A percentile compares a stretch with the other conserved stretches of the same genome.
These are phyloP conservation scores for Rhopilema esculentum DNA, from an alignment of 30 jellyfish, hydroid and myxozoan species.

Conservation along the genomic window DNA sequence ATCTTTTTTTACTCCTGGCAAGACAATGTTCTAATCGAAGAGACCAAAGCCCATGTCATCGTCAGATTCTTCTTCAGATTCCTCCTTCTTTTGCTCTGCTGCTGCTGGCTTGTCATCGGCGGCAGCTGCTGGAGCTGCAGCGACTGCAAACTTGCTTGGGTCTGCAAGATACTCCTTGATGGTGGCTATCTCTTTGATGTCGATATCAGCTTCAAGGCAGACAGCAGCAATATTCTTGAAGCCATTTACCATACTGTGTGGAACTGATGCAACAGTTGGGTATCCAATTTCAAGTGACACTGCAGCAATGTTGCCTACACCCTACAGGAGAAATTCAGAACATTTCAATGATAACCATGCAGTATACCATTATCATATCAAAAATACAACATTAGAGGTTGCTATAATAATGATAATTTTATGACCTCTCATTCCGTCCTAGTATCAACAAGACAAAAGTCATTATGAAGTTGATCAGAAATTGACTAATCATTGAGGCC, in stretches of 20 bases:
- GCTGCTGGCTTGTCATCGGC: conserved; percentile 60
- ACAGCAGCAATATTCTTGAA: conserved; percentile 97
- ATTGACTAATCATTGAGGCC: conserved; percentile 44
- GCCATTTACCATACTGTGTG: conserved; percentile 92
- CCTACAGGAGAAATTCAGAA: conserved; percentile 51
- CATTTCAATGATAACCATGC: too few species aligned
- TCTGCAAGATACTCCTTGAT: conserved; percentile 91
- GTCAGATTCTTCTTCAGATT: conserved; percentile 80
- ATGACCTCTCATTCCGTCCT: conserved; percentile 73
- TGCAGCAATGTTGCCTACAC: conserved; percentile 90
- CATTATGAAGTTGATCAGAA: conserved; percentile 40
- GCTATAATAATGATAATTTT: too few species aligned
- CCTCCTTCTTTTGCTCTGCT: conserved; percentile 76
- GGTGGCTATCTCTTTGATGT: conserved; percentile 79
- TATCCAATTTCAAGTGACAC: conserved; percentile 91
- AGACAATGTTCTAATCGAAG: conserved; percentile 67
- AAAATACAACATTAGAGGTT: too few species aligned
- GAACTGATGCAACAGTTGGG: conserved; percentile 99
- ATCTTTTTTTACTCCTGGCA: background rate
- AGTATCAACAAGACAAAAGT: conserved; percentile 57
- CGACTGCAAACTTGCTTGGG: conserved; percentile 96
- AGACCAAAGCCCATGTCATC: conserved; percentile 98
- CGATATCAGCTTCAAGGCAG: conserved; percentile 93
- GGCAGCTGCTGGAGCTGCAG: conserved; percentile 90
- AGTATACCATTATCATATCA: too few species aligned